Evolutionary conservation across 37 sponge, comb jelly and placozoan species (phyloP).

Genomic region (Petrosia ficiformis): DNA sequence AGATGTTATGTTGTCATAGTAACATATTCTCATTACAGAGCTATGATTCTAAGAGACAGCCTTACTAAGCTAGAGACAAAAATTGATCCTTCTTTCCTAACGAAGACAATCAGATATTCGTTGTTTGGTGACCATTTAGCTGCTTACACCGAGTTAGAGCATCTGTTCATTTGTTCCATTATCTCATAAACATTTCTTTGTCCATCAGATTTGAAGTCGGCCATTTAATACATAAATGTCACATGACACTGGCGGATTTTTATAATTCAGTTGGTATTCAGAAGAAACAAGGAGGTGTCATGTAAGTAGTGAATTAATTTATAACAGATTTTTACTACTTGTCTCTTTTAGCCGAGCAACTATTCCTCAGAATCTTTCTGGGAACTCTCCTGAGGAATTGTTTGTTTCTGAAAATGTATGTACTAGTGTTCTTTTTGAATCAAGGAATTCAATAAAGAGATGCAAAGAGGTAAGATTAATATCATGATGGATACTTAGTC

Average conservation of each 20-base stretch:
- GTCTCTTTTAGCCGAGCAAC: neutral
- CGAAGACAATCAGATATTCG: slow-evolving; percentile 38
- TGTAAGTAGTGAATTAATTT: slow-evolving; percentile 10
- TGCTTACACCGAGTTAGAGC: slow-evolving; percentile 55
- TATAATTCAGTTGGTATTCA: slow-evolving; percentile 35
- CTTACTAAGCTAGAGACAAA: slow-evolving; percentile 38
- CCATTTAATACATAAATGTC: slow-evolving; percentile 24
- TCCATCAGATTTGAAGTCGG: slow-evolving; percentile 39
- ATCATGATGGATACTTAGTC: neutral
- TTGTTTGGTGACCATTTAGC: slow-evolving; percentile 63
- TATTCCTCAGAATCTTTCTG: neutral
- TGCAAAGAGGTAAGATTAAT: slow-evolving; percentile 48
- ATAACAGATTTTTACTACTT: neutral
- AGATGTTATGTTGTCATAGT: no score
- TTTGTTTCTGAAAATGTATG: slow-evolving; percentile 81
- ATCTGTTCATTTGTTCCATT: no score
- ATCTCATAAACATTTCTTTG: slow-evolving; percentile 3
- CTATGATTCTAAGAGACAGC: slow-evolving; percentile 30
- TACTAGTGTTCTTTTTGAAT: slow-evolving; percentile 59
- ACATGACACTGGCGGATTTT: slow-evolving; percentile 21
- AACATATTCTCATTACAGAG: slow-evolving; percentile 30
- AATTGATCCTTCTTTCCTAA: slow-evolving; percentile 36
- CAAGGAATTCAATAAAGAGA: slow-evolving; percentile 65
- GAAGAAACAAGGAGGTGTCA: slow-evolving; percentile 19
- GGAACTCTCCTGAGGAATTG: slow-evolving; percentile 37